These are phyloP conservation scores for Anhinga rufa DNA, from an alignment of 2,113 vertebrate genomes.

Conservation along the genomic window DNA sequence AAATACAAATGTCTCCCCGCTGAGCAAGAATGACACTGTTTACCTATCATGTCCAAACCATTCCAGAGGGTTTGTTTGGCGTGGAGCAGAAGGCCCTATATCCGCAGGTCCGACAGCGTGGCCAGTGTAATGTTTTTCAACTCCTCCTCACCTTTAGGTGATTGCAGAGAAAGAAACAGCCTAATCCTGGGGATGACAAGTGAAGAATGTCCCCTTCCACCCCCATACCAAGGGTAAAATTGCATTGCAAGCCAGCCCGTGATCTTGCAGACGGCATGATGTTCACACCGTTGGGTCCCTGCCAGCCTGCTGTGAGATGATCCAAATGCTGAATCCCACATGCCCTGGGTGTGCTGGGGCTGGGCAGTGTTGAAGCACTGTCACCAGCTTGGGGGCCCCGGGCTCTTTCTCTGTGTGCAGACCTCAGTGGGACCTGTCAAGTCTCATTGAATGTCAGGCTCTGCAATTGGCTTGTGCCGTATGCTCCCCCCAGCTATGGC, in stretches of 20 bases:
- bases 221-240: neutral
- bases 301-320: slow-evolving; percentile 14
- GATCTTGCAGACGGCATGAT: neutral
- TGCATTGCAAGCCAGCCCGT: rapidly evolving
- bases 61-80: slow-evolving; percentile 39
- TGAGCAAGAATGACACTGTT: slow-evolving; percentile 48
- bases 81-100: slow-evolving; percentile 20
- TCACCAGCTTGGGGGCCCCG: neutral
- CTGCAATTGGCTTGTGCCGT: neutral
- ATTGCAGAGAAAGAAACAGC: neutral
- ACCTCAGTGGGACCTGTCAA: neutral
- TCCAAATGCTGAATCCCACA: neutral
- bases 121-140: slow-evolving; percentile 25
- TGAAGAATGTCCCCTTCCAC: neutral
- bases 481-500: neutral
- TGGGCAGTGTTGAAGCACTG: neutral
- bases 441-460: neutral
- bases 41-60: slow-evolving; percentile 48
- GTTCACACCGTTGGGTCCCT: neutral
- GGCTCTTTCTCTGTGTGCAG: neutral
- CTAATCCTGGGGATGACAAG: neutral
- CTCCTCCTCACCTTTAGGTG: slow-evolving; percentile 35
- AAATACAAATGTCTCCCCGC: slow-evolving; percentile 59
- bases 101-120: neutral
- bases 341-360: neutral